phyloP scores from a whole-genome alignment of 2,113 vertebrate genomes.

The Antechinus flavipes region DNA sequence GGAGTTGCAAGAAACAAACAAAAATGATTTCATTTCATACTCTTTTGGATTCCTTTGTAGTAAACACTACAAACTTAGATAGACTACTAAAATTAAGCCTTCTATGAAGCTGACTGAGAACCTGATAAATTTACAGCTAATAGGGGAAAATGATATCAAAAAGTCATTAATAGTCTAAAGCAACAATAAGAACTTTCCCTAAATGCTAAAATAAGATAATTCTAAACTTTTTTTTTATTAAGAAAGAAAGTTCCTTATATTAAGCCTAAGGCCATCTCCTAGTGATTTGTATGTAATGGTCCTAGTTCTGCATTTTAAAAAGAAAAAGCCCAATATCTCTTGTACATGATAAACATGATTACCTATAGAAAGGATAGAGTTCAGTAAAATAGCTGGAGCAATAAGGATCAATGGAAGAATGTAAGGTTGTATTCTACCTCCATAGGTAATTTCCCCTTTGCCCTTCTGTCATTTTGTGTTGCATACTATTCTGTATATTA shows the following conservation, averaged over 20 bases:
- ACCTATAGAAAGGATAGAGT: neutral
- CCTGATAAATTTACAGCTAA: neutral
- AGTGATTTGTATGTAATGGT: neutral
- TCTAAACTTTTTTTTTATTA: neutral
- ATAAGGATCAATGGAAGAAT: neutral
- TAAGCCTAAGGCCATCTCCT: neutral
- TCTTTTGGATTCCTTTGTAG: neutral
- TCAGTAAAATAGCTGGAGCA: neutral
- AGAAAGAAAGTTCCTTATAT: neutral
- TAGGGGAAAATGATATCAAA: neutral
- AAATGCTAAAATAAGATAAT: neutral
- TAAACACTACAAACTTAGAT: neutral
- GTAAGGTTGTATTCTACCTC: neutral
- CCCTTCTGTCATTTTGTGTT: neutral
- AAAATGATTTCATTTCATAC: neutral
- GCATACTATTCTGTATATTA: neutral
- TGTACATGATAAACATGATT: neutral
- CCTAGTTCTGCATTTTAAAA: neutral
- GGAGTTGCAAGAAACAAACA: neutral
- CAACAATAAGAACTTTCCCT: neutral
- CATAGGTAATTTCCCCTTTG: neutral
- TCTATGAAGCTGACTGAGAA: neutral
- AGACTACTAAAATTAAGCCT: neutral
- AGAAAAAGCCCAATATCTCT: neutral
- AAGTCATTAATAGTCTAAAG: neutral